Evolutionary conservation across 1,140 invertebrate species (phyloP).

Genomic region (Orius laevigatus): DNA sequence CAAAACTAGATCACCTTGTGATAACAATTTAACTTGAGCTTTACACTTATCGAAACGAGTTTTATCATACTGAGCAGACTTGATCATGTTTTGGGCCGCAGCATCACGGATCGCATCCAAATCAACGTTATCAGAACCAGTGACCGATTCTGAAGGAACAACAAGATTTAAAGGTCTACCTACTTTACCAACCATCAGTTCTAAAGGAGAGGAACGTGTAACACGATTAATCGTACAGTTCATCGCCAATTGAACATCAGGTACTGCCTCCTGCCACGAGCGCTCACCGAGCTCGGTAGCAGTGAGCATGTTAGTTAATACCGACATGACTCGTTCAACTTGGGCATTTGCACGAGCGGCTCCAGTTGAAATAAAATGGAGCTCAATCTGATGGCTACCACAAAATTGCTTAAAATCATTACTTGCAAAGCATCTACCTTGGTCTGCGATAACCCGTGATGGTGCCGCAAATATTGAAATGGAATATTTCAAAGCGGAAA

Average conservation of each 20-base stretch:
- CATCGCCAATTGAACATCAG: slow-evolving; percentile 24
- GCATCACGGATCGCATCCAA: not conserved
- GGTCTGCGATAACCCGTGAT: slow-evolving; percentile 20
- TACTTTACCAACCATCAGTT: slow-evolving; percentile 23
- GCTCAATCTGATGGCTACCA: slow-evolving; percentile 14
- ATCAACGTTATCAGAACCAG: not conserved
- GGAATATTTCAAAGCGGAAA: slow-evolving; percentile 3
- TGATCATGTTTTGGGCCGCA: slow-evolving; percentile 7
- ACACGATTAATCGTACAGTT: slow-evolving; percentile 23
- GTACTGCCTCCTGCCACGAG: slow-evolving; percentile 24
- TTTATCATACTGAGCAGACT: slow-evolving; percentile 20
- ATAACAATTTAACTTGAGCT: slow-evolving; percentile 21
- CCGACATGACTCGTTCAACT: slow-evolving; percentile 24
- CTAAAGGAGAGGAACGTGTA: slow-evolving; percentile 21
- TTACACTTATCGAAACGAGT: slow-evolving; percentile 23
- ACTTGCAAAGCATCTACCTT: slow-evolving; percentile 19
- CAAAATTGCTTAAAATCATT: slow-evolving; percentile 24
- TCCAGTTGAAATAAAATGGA: slow-evolving; percentile 16
- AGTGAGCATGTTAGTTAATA: slow-evolving; percentile 22
- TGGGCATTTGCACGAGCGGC: slow-evolving; percentile 15
- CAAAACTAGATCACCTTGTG: slow-evolving; percentile 24
- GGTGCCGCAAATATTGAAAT: slow-evolving; percentile 22
- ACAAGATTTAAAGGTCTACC: slow-evolving; percentile 22
- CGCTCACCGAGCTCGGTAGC: slow-evolving; percentile 19
- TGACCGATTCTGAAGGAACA: slow-evolving; percentile 11